These are phyloP conservation scores for Anastrepha obliqua DNA, from an alignment of 1,140 invertebrate species.

Conservation along the genomic window DNA sequence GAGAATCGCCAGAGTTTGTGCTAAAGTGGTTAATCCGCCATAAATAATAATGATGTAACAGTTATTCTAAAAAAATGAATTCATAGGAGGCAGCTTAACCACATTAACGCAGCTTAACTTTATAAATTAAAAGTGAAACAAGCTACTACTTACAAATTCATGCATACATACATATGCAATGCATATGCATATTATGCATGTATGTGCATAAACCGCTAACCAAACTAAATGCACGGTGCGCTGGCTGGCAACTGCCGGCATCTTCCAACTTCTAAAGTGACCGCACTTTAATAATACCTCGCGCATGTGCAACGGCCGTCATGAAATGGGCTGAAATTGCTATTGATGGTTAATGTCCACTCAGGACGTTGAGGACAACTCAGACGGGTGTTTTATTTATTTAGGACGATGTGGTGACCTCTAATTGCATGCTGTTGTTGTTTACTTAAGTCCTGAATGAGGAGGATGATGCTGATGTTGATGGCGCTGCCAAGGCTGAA, in stretches of 20 bases:
- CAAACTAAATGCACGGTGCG: neutral
- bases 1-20: no score
- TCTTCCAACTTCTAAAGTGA: neutral
- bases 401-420: neutral
- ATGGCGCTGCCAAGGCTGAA: neutral
- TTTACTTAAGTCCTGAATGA: neutral
- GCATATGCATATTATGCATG: neutral
- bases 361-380: neutral
- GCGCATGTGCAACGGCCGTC: neutral
- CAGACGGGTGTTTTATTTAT: neutral
- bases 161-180: no score
- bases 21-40: neutral
- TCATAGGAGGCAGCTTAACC: neutral
- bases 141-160: no score
- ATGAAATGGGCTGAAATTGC: neutral
- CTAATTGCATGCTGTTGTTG: neutral
- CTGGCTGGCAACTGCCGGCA: neutral
- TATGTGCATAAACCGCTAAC: neutral
- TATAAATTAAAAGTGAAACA: neutral
- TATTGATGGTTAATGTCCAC: neutral
- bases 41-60: slow-evolving; percentile 5
- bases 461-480: neutral
- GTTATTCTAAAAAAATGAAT: neutral
- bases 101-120: slow-evolving; percentile 25
- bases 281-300: neutral